Percentiles rank a stretch among this genome's conserved stretches.
These are phyloP conservation scores for Euclidia mi DNA, from an alignment of 2,888 invertebrate species.

Conservation along the genomic window DNA sequence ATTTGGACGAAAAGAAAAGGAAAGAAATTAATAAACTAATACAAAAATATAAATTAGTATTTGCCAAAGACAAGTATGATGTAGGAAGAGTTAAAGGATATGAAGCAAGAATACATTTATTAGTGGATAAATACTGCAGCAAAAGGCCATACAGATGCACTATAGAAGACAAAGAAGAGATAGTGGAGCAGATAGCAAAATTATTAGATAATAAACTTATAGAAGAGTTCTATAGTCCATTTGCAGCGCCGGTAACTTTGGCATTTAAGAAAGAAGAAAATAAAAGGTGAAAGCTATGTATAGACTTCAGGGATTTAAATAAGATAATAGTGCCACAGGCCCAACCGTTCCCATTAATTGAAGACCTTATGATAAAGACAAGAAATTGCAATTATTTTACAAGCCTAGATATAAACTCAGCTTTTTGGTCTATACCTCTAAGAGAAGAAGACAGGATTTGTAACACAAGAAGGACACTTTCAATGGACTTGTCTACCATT, in stretches of 20 bases:
- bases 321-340: constrained; percentile 60
- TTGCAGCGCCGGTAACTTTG: constrained; percentile 19
- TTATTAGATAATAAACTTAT: constrained; percentile 7
- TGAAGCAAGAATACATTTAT: constrained; percentile 4
- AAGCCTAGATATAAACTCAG: neutral
- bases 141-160: constrained; percentile 32
- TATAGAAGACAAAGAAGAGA: constrained; percentile 33
- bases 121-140: constrained; percentile 11
- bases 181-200: constrained; percentile 25
- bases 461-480: neutral
- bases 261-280: constrained; percentile 47
- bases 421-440: neutral
- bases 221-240: constrained; percentile 1
- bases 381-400: constrained; percentile 7
- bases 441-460: neutral
- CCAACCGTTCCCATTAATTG: constrained; percentile 63
- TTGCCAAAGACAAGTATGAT: too few relatives aligned
- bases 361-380: constrained; percentile 48
- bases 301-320: constrained; percentile 60
- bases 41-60: too few relatives aligned
- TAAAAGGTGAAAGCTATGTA: constrained; percentile 37
- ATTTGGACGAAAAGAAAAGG: too few relatives aligned
- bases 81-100: neutral
- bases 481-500: neutral
- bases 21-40: too few relatives aligned